Evolutionary conservation across 2,797 vertebrate genomes (phyloP).

Genomic region (Peromyscus aztecus): DNA sequence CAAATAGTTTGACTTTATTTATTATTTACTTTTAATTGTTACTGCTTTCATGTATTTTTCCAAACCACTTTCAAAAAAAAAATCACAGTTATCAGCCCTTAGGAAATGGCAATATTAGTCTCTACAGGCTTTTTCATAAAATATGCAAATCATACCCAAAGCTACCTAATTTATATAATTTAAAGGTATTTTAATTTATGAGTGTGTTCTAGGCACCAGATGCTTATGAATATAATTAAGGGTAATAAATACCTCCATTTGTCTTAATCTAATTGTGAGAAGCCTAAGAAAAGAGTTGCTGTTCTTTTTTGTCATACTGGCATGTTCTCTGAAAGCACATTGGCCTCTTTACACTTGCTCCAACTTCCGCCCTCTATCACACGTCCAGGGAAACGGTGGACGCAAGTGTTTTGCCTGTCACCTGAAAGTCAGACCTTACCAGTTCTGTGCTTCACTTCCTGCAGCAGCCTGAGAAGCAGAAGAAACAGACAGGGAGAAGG

Average conservation of each 20-base stretch:
- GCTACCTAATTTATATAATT: constrained; percentile 83
- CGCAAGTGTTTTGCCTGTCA: constrained; percentile 64
- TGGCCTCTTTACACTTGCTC: constrained; percentile 62
- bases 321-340: constrained; percentile 15
- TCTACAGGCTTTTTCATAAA: constrained; percentile 63
- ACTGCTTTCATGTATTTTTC: constrained; percentile 34
- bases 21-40: neutral
- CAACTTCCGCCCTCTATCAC: constrained; percentile 53
- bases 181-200: constrained; percentile 87
- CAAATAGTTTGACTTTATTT: constrained; percentile 5
- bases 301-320: neutral
- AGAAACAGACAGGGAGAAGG: constrained; percentile 55
- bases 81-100: neutral
- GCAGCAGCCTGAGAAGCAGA: constrained; percentile 59
- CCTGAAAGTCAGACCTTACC: constrained; percentile 67
- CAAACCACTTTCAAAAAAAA: neutral
- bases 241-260: constrained; percentile 86
- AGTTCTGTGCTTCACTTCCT: constrained; percentile 13
- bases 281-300: constrained; percentile 69
- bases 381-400: constrained; percentile 63
- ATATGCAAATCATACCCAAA: constrained; percentile 80
- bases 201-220: constrained; percentile 87
- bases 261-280: constrained; percentile 84
- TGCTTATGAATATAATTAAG: constrained; percentile 89
- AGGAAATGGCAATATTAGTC: neutral